Base-by-base conservation (phyloP, 53 echinoderm and acorn worm genomes). In the Paelopatides confundens region DNA sequence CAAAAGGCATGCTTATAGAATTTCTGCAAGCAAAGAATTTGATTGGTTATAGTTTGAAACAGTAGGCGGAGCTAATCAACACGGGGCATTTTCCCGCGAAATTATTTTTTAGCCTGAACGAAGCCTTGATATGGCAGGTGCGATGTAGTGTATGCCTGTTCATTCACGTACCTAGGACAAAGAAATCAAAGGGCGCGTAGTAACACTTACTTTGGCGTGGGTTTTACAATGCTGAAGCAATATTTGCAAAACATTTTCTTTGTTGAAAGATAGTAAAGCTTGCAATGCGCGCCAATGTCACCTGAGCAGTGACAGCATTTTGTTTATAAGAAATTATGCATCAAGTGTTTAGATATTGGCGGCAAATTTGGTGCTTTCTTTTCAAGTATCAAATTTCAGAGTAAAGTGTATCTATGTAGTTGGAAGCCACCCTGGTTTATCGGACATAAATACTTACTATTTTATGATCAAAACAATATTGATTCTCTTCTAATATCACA, bases 21-120 rank as follows among this genome's bases (percentile, higher is more conserved):
- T 79, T 77, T 79, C 27, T 51, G 1, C 29, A 52, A 17, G n/a
- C 18, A 12, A 46, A 49, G 8, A 10, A 78, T 74, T n/a, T 86
- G 71, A 86, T 86, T 86, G 87, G 87, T 52, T 29, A 37, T 32
- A 31, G 23, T 28, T 31, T 86, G 4, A 86, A 86, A 23, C 23
- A 74, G 34, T 69, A 58, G 87, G 87, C 58, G 87, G 58, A 52
- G 87, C 36, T 39, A 27, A 32, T 15, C 6, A 34, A 35, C 62
- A 86, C 76, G 38, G 53, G 66, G 68, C 39, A 68, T 86, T 86
- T 86, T 69, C 67, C 67, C 86, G 86, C 67, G 70, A 66, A 77
- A 79, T 79, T 50, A 53, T 53, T 52, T 53, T 40, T 50, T 38
- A 32, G 11, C 24, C 18, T 31, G 52, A 79, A 79, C 79, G 35